Conservation (phyloP, 2,888 invertebrate species). For the Drosophila greeni region DNA sequence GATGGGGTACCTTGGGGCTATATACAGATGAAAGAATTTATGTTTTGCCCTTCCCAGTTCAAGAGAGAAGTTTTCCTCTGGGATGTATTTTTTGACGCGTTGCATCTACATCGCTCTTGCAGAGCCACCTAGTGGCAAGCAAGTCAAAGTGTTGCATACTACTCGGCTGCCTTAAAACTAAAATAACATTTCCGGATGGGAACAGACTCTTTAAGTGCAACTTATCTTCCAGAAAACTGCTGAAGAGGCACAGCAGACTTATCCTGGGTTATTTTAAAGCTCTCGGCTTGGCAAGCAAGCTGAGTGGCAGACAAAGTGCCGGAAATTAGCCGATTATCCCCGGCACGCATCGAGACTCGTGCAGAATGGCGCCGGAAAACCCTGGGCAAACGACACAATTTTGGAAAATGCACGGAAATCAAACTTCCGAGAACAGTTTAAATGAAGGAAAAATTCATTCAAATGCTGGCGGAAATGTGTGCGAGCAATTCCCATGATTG, state of each 20-base stretch:
- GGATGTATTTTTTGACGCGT: background rate
- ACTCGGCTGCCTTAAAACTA: background rate
- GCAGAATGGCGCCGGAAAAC: slow-evolving; percentile 2
- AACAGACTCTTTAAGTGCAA: background rate
- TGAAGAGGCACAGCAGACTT: background rate
- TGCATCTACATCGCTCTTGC: background rate
- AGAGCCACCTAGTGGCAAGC: background rate
- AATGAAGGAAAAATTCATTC: slow-evolving; percentile 34
- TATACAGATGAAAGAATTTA: background rate
- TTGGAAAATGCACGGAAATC: slow-evolving; percentile 49
- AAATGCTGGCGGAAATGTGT: slow-evolving; percentile 51
- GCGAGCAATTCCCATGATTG: slow-evolving; percentile 39
- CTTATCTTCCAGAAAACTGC: too few species aligned
- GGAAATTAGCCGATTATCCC: slow-evolving; percentile 64
- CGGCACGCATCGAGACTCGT: slow-evolving; percentile 17
- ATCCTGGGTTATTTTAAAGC: background rate
- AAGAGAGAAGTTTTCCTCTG: background rate
- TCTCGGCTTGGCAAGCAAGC: slow-evolving; percentile 6
- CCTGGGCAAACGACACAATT: slow-evolving; percentile 19
- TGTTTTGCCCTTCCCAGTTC: background rate
- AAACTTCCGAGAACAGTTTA: slow-evolving; percentile 55
- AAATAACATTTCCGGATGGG: background rate
- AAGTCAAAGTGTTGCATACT: slow-evolving; percentile 5
- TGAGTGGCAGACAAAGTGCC: slow-evolving; percentile 52
- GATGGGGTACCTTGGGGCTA: background rate